phyloP scores from a whole-genome alignment of 2,888 invertebrate genomes.

The Tiliacea aurago region DNA sequence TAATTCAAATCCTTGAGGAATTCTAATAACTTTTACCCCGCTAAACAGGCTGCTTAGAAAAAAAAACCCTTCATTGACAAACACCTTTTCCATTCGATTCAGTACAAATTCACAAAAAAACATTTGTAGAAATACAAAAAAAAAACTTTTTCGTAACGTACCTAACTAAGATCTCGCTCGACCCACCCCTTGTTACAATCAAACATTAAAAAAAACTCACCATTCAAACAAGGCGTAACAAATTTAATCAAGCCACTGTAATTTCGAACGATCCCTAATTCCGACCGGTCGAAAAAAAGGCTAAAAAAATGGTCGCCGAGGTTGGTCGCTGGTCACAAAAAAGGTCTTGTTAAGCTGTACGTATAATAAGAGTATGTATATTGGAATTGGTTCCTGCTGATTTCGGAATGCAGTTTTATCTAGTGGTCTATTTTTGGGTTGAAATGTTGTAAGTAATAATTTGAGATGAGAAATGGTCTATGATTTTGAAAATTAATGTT shows the following conservation, averaged over 20 bases:
- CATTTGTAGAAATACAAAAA: conserved; percentile 15
- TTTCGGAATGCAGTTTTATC: conserved; percentile 48
- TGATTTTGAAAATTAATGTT: background rate
- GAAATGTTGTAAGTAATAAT: background rate
- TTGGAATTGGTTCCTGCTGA: conserved; percentile 48
- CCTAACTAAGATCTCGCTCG: background rate
- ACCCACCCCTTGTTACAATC: conserved; percentile 11
- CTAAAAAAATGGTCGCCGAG: conserved; percentile 40
- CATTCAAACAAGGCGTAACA: conserved; percentile 52
- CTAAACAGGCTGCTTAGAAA: conserved; percentile 1
- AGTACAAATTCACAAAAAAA: background rate
- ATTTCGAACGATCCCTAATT: conserved; percentile 48
- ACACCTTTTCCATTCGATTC: conserved; percentile 17
- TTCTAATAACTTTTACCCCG: background rate
- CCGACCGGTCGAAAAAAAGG: conserved; percentile 10
- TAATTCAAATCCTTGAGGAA: background rate
- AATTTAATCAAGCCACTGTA: conserved; percentile 44
- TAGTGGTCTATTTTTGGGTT: conserved; percentile 24
- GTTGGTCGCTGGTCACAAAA: conserved; percentile 56
- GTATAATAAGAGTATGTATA: conserved; percentile 46
- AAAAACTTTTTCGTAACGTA: background rate
- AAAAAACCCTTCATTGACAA: conserved; percentile 41
- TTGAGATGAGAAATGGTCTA: conserved; percentile 10
- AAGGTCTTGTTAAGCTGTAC: conserved; percentile 44
- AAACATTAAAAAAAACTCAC: conserved; percentile 30